Evolutionary conservation across 2,888 invertebrate species (phyloP).

Genomic region (Scaptomyza reducta): DNA sequence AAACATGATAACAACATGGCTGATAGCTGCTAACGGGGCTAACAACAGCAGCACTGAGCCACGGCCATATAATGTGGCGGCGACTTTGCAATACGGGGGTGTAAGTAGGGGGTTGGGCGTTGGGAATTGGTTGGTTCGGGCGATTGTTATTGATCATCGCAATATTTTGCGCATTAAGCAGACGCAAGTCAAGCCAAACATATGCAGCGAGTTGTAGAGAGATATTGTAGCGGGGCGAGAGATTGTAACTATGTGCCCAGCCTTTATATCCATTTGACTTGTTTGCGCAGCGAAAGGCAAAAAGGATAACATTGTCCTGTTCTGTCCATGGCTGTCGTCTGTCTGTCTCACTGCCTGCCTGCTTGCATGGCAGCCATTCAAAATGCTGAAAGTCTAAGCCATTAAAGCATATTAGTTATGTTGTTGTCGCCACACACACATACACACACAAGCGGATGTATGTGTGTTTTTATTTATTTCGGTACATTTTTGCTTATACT

Average conservation of each 20-base stretch:
- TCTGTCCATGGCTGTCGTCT: not conserved
- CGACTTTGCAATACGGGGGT: constrained; percentile 47
- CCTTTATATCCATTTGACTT: constrained; percentile 74
- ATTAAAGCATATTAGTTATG: constrained; percentile 78
- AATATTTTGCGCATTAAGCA: constrained; percentile 79
- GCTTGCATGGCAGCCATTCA: constrained; percentile 62
- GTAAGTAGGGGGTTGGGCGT: not conserved
- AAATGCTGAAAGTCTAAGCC: constrained; percentile 77
- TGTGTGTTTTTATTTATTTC: constrained; percentile 65
- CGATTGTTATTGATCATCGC: constrained; percentile 80
- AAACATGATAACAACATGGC: constrained; percentile 75
- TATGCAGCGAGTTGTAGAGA: constrained; percentile 50
- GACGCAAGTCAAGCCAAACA: constrained; percentile 75
- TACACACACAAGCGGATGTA: not conserved
- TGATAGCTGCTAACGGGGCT: constrained; percentile 36
- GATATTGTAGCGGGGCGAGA: not conserved
- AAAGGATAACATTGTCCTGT: constrained; percentile 75
- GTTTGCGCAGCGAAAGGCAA: constrained; percentile 67
- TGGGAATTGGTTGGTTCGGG: constrained; percentile 12
- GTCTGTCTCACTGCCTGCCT: not conserved
- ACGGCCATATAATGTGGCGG: constrained; percentile 19
- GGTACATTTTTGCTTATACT: constrained; percentile 66
- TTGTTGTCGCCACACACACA: constrained; percentile 11
- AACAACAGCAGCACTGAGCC: constrained; percentile 3
- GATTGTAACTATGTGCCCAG: constrained; percentile 19